Conservation (phyloP, 1,140 invertebrate genomes). For the Zaprionus ornatus region DNA sequence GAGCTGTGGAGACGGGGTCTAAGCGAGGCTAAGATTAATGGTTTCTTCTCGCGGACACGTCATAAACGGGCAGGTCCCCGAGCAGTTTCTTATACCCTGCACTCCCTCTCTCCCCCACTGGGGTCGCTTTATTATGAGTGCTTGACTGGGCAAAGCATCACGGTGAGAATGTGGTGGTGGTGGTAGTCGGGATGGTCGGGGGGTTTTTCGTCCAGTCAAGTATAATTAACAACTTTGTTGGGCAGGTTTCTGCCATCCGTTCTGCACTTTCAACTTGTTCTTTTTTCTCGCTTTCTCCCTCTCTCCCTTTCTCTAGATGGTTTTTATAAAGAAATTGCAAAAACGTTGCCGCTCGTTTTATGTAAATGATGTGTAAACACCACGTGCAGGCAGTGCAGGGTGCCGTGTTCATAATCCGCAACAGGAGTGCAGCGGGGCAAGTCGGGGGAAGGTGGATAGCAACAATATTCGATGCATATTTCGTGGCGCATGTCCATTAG, state of each 20-base stretch:
- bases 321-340: constrained; percentile 65
- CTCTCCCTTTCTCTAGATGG: no score
- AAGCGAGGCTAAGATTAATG: constrained; percentile 70
- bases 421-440: constrained; percentile 43
- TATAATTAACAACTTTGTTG: constrained; percentile 82
- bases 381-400: constrained; percentile 54
- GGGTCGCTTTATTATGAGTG: constrained; percentile 51
- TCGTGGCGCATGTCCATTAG: constrained; percentile 76
- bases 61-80: constrained; percentile 64
- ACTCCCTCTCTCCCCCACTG: not conserved
- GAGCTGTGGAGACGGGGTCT: constrained; percentile 7
- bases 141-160: constrained; percentile 43
- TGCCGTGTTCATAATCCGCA: constrained; percentile 27
- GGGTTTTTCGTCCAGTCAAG: constrained; percentile 71
- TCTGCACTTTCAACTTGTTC: not conserved
- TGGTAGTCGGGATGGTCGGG: not conserved
- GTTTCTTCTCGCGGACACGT: constrained; percentile 63
- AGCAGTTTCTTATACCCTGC: constrained; percentile 8
- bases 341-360: constrained; percentile 67
- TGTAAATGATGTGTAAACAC: constrained; percentile 82
- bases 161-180: no score
- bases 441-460: not conserved
- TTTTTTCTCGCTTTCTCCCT: not conserved
- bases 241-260: constrained; percentile 43
- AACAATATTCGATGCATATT: constrained; percentile 73